These are phyloP conservation scores for Glaucidium brasilianum DNA, from an alignment of 2,113 vertebrate species.

Conservation along the genomic window DNA sequence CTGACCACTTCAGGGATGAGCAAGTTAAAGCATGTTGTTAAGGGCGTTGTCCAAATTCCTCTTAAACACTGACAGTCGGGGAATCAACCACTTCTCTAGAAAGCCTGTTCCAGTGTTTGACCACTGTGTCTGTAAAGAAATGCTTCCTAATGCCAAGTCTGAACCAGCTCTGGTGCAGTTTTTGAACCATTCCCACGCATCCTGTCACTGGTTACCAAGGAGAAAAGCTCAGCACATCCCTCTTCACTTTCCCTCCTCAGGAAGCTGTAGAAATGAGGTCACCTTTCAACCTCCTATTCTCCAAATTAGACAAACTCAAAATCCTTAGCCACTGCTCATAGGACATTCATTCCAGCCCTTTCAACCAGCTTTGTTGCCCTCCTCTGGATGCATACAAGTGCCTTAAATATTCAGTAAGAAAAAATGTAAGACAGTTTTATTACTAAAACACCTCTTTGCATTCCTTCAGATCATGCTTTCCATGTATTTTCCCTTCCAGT, in stretches of 20 bases:
- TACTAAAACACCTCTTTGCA: neutral
- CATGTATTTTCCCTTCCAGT: neutral
- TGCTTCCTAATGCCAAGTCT: neutral
- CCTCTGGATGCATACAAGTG: neutral
- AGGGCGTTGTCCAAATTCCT: neutral
- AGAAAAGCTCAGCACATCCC: neutral
- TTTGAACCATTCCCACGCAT: neutral
- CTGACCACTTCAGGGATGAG: neutral
- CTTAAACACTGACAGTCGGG: neutral
- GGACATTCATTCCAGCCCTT: neutral
- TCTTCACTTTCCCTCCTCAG: neutral
- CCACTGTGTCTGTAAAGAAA: neutral
- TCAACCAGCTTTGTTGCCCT: neutral
- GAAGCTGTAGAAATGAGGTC: neutral
- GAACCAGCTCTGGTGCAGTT: neutral
- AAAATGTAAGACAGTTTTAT: neutral
- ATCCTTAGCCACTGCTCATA: accelerated
- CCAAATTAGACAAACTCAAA: neutral
- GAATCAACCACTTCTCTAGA: neutral
- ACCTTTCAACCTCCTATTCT: neutral
- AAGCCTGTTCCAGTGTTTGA: neutral
- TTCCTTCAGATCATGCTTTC: neutral
- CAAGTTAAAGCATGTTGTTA: neutral
- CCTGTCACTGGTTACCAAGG: neutral
- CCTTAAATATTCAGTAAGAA: neutral